Base-by-base conservation (phyloP, 2,797 vertebrate species). In the Cynopterus sphinx region DNA sequence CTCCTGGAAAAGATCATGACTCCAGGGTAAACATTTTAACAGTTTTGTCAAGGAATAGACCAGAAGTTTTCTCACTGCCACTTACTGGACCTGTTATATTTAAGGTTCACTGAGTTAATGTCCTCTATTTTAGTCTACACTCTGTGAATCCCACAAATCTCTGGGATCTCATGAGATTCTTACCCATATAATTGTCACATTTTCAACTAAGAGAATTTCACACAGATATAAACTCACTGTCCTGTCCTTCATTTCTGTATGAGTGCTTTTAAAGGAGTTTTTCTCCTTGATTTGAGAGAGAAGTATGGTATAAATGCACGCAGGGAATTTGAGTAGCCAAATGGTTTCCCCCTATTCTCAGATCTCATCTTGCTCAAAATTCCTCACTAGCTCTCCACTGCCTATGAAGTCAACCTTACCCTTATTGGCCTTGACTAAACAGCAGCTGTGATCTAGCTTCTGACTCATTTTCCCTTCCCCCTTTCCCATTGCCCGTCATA, bases 311-410 rank as follows among this genome's bases (percentile, higher is more conserved):
- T 67, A 87, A 82, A 90, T 71, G 55, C 28, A n/a, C 8, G 6
- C 16, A 33, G 13, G 70, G 4, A 8, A 61, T 26, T 88, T 51
- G 33, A 87, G 77, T 59, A 10, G 2, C 33, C 70, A 75, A 87
- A 49, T 1, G 22, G 33, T 36, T 36, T 65, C 51, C 41, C 26
- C n/a, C 57, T 83, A 71, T 57, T 55, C 59, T 87, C 70, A 33
- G 77, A 91, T 71, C 55, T 78, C 28, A 41, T 70, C 49, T 75
- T 87, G n/a, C 63, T 73, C 71, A 94, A 84, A 87, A 73, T 75
- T 90, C 49, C 33, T 68, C 24, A 67, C 9, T 5, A 73, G 28
- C 28, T 84, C 39, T 91, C 79, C 26, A 59, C 21, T 57, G 57
- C 33, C 39, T 59, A 7, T 36, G 63, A 94, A 78, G 28, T 67